A percentile compares a stretch with the other conserved stretches of the same genome.
These are phyloP conservation scores for Mamestra brassicae DNA, from an alignment of 2,888 invertebrate species.

Conservation along the genomic window DNA sequence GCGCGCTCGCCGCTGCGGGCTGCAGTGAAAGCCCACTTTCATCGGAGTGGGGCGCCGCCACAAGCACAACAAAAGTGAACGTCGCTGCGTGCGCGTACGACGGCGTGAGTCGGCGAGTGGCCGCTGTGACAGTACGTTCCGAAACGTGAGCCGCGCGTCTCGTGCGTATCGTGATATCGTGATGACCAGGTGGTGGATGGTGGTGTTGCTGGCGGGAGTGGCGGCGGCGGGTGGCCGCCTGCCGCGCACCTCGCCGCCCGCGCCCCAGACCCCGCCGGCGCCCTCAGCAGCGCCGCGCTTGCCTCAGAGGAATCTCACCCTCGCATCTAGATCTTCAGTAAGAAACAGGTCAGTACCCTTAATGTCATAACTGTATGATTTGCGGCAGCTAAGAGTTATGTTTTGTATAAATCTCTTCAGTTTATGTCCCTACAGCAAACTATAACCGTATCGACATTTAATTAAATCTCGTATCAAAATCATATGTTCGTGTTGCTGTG, in stretches of 20 bases:
- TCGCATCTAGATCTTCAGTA: conserved; percentile 84
- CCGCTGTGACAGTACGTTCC: conserved; percentile 81
- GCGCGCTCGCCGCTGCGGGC: conserved; percentile 62
- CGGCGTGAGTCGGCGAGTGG: conserved; percentile 79
- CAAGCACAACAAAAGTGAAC: conserved; percentile 87
- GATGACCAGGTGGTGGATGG: conserved; percentile 86
- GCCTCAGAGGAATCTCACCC: conserved; percentile 86
- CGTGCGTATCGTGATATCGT: conserved; percentile 80
- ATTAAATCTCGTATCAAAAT: conserved; percentile 10
- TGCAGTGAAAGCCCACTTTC: conserved; percentile 89
- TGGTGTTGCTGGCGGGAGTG: conserved; percentile 82
- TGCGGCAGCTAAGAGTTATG: neutral
- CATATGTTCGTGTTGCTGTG: conserved; percentile 27
- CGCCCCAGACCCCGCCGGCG: conserved; percentile 90
- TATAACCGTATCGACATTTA: neutral
- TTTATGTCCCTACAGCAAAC: neutral
- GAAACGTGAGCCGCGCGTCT: conserved; percentile 80
- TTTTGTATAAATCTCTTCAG: neutral
- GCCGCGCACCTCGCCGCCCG: conserved; percentile 85
- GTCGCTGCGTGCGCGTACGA: conserved; percentile 81
- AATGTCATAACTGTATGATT: conserved; percentile 11
- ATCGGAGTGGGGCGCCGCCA: conserved; percentile 84
- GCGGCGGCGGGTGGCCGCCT: conserved; percentile 86
- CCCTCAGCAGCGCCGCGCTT: conserved; percentile 90
- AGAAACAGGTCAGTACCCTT: conserved; percentile 86